Conservation (phyloP, 53 echinoderm and acorn worm genomes). For the Arbacia lixula region DNA sequence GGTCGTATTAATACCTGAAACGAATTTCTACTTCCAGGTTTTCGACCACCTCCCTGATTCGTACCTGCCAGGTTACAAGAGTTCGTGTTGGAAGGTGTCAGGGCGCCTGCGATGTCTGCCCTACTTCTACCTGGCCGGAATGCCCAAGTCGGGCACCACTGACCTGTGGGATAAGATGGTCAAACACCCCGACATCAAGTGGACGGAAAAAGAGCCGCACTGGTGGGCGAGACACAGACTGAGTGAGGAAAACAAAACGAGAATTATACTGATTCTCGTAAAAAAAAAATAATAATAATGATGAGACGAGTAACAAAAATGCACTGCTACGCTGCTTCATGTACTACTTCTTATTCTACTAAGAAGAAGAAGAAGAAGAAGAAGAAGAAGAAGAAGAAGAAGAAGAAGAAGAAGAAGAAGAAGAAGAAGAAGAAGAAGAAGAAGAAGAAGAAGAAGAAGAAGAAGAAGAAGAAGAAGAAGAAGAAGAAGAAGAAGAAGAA, state of each 20-base stretch:
- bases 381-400: background rate
- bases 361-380: background rate
- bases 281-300: no score
- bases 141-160: constrained; percentile 28
- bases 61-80: constrained; percentile 32
- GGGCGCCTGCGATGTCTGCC: background rate
- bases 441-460: no score
- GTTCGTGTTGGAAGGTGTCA: constrained; percentile 1
- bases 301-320: no score
- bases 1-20: no score
- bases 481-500: no score
- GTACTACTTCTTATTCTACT: no score
- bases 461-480: no score
- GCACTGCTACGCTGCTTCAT: no score
- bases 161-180: constrained; percentile 32
- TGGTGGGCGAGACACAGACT: constrained; percentile 35
- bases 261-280: no score
- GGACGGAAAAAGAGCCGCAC: constrained; percentile 19
- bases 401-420: background rate
- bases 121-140: constrained; percentile 35
- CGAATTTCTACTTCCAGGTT: no score
- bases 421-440: background rate
- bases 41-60: constrained; percentile 8
- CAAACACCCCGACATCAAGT: background rate
- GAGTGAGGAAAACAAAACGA: no score